Evolutionary conservation across 1,140 invertebrate species (phyloP).

Genomic region (Anastatus disparis): DNA sequence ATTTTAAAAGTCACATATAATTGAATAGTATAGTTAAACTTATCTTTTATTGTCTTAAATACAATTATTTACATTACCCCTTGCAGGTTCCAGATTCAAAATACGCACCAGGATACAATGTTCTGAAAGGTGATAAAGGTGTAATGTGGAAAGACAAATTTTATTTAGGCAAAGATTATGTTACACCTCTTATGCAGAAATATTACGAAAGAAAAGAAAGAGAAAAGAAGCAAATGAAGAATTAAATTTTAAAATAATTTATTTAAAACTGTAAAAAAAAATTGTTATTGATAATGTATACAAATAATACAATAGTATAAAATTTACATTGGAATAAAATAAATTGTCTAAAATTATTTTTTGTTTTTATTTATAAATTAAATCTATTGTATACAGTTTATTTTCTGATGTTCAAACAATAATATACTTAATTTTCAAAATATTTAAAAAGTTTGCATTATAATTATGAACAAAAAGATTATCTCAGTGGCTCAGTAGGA

Average conservation of each 20-base stretch:
- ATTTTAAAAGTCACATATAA: not conserved
- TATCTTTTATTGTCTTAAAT: conserved; percentile 29
- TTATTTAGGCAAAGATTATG: conserved; percentile 24
- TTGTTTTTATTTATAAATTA: not conserved
- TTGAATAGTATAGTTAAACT: not conserved
- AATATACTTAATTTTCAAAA: conserved; percentile 9
- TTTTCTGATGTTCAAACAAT: too few relatives aligned
- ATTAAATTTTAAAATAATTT: not conserved
- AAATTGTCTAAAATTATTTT: not conserved
- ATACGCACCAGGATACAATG: conserved; percentile 70
- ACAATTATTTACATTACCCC: too few relatives aligned
- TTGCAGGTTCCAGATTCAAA: conserved; percentile 69
- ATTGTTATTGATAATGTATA: conserved; percentile 14
- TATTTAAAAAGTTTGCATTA: too few relatives aligned
- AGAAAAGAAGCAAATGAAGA: not conserved
- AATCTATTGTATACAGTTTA: too few relatives aligned
- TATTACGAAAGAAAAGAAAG: conserved; percentile 33
- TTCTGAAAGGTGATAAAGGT: conserved; percentile 66
- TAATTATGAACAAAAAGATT: too few relatives aligned
- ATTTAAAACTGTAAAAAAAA: not conserved
- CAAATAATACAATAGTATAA: conserved; percentile 17
- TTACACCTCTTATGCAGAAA: conserved; percentile 36
- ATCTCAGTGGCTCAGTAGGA: too few relatives aligned
- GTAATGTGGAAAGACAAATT: conserved; percentile 49
- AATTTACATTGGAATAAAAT: conserved; percentile 25